Evolutionary conservation across 2,797 vertebrate species (phyloP).

Genomic region (Rousettus madagascariensis): DNA sequence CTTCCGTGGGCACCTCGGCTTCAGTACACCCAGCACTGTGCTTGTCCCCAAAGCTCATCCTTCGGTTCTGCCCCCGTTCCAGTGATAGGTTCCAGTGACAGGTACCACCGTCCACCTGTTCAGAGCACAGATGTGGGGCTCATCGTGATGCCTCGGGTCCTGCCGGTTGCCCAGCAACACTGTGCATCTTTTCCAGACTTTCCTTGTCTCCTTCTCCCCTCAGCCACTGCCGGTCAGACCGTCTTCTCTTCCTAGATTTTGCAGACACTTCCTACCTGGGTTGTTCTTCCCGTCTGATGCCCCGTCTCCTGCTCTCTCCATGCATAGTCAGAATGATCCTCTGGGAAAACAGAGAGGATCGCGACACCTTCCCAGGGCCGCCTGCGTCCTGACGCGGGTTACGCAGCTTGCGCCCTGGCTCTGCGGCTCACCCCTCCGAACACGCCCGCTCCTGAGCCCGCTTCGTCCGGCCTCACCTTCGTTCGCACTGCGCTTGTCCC

Average conservation of each 20-base stretch:
- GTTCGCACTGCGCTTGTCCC: no score
- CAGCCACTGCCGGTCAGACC: background rate
- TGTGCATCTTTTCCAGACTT: background rate
- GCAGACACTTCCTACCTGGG: no score
- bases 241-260: background rate
- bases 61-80: background rate
- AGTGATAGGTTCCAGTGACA: background rate
- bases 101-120: background rate
- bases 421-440: background rate
- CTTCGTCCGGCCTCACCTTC: no score
- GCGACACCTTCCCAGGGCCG: no score
- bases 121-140: background rate
- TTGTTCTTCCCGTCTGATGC: background rate
- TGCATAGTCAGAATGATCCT: background rate
- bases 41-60: background rate
- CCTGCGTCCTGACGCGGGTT: background rate
- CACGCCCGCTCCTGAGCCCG: no score
- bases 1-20: background rate
- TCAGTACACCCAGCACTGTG: background rate
- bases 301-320: background rate
- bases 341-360: background rate
- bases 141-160: background rate
- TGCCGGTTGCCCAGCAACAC: background rate
- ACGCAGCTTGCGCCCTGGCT: background rate
- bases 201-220: background rate